Conservation (phyloP, 2,113 vertebrate species). For the Synodontis membranacea region DNA sequence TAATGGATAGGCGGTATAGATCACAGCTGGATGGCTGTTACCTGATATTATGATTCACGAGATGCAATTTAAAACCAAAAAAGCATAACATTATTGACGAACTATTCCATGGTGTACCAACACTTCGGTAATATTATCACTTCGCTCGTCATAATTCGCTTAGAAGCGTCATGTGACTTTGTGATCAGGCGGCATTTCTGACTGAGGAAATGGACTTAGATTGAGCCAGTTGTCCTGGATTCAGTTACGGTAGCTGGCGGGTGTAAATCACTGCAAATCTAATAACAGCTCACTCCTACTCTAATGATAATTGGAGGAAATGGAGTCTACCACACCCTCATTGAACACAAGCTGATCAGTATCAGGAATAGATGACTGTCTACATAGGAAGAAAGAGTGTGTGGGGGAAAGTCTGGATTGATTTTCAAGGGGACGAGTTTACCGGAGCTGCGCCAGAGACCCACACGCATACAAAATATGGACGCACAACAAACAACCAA, state of each 20-base stretch:
- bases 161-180: not conserved
- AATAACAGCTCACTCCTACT: constrained; percentile 34
- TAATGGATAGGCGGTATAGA: too few relatives aligned
- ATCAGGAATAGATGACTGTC: not conserved
- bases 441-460: not conserved
- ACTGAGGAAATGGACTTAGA: constrained; percentile 18
- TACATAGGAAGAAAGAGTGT: not conserved
- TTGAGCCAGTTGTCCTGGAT: constrained; percentile 15
- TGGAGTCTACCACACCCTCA: constrained; percentile 28
- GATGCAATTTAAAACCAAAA: not conserved
- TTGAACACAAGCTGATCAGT: not conserved
- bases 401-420: not conserved
- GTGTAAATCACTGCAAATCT: constrained; percentile 44
- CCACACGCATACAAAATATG: not conserved
- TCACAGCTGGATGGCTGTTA: too few relatives aligned
- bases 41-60: not conserved
- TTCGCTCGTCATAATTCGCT: too few relatives aligned
- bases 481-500: not conserved
- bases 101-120: not conserved
- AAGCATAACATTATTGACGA: not conserved
- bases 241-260: constrained; percentile 19
- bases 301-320: constrained; percentile 21
- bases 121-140: not conserved
- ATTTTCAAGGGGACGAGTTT: not conserved
- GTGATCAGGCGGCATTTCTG: not conserved